Evolutionary conservation across 2,797 vertebrate genomes (phyloP).

Genomic region (Enteromius trimaculatus): DNA sequence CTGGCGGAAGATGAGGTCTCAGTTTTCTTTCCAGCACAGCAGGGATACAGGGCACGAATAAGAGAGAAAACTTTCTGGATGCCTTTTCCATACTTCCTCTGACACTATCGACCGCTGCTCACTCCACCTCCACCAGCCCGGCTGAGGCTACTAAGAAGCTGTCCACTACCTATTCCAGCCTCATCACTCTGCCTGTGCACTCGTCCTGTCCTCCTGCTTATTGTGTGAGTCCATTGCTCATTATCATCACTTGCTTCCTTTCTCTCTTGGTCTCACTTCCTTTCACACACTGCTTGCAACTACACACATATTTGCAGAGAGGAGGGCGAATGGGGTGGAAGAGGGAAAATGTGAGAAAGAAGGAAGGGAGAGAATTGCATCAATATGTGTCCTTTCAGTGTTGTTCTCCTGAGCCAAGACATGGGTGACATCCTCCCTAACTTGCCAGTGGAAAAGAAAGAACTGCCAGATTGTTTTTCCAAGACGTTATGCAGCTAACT

Average conservation of each 20-base stretch:
- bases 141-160: slow-evolving; percentile 60
- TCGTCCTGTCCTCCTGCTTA: slow-evolving; percentile 7
- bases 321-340: not conserved
- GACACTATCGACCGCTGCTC: slow-evolving; percentile 39
- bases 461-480: slow-evolving; percentile 40
- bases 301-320: slow-evolving; percentile 17
- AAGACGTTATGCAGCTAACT: slow-evolving; percentile 12
- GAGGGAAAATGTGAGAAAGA: not conserved
- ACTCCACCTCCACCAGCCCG: slow-evolving; percentile 31
- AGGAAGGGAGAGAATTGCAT: slow-evolving; percentile 33
- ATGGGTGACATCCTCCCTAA: slow-evolving; percentile 31
- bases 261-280: slow-evolving; percentile 21
- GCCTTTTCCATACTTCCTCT: not conserved
- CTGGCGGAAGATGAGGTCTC: not conserved
- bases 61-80: slow-evolving; percentile 15
- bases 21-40: slow-evolving; percentile 6
- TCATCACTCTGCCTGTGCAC: slow-evolving; percentile 18
- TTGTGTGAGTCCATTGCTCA: slow-evolving; percentile 42
- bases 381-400: slow-evolving; percentile 45
- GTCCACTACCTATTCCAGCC: slow-evolving; percentile 51
- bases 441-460: slow-evolving; percentile 44
- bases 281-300: slow-evolving; percentile 24
- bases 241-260: slow-evolving; percentile 41
- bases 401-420: slow-evolving; percentile 41
- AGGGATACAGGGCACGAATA: not conserved